Percentiles rank a stretch among this genome's conserved stretches.
These are phyloP conservation scores for Punctoribates punctum DNA, from an alignment of 2,888 invertebrate genomes.

Conservation along the genomic window DNA sequence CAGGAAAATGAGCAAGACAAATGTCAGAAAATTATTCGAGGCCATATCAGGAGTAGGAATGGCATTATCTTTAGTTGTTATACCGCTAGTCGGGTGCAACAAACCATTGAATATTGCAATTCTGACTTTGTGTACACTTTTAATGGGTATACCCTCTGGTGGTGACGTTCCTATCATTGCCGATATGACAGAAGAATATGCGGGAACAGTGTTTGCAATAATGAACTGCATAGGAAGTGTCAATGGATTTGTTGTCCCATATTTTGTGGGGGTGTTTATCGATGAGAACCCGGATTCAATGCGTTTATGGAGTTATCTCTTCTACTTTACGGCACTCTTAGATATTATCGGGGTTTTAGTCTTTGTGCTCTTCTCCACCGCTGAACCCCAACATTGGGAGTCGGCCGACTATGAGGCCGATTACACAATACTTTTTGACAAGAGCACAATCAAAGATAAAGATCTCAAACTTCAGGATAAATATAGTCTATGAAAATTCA, in stretches of 20 bases:
- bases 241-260: neutral
- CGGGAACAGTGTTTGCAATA: slow-evolving; percentile 4
- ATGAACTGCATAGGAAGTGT: neutral
- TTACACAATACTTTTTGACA: neutral
- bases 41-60: neutral
- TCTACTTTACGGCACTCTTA: slow-evolving; percentile 5
- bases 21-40: slow-evolving; percentile 12
- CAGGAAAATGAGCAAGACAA: neutral
- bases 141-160: neutral
- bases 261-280: neutral
- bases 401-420: neutral
- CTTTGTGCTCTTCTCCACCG: slow-evolving; percentile 25
- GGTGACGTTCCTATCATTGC: slow-evolving; percentile 17
- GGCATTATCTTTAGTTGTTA: neutral
- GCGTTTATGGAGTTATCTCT: slow-evolving; percentile 1
- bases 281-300: slow-evolving; percentile 2
- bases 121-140: neutral
- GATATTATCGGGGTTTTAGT: neutral
- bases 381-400: slow-evolving; percentile 36
- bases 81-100: neutral
- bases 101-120: neutral
- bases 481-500: slow-evolving; percentile 1
- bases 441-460: neutral
- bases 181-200: slow-evolving; percentile 12
- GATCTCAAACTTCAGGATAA: neutral